Evolutionary conservation across 2,113 vertebrate species (phyloP).

Genomic region (Neoarius graeffei): DNA sequence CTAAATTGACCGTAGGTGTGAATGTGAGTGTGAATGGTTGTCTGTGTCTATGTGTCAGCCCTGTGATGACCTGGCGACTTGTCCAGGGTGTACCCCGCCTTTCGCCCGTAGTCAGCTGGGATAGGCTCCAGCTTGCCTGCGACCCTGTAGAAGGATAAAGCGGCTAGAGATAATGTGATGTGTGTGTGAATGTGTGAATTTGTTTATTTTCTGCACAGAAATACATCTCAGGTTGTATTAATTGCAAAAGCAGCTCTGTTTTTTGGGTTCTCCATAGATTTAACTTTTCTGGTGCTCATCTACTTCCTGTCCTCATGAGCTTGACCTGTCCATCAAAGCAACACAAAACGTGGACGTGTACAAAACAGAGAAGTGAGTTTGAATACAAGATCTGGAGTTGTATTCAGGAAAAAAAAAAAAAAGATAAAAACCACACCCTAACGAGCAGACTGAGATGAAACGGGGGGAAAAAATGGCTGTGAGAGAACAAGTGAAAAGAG

Average conservation of each 20-base stretch:
- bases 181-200: too few species aligned
- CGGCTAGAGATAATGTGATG: too few species aligned
- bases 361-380: not conserved
- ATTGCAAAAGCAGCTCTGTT: not conserved
- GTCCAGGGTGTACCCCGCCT: too few species aligned
- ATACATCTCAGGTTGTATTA: not conserved
- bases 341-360: slow-evolving; percentile 40
- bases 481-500: too few species aligned
- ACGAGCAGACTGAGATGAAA: not conserved
- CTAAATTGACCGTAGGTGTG: too few species aligned
- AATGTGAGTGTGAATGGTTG: too few species aligned
- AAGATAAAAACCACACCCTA: not conserved
- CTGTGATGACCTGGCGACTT: too few species aligned
- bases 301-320: slow-evolving; percentile 18
- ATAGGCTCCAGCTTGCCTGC: too few species aligned
- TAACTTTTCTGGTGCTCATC: not conserved
- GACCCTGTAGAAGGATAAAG: too few species aligned
- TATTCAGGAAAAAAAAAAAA: not conserved
- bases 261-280: not conserved
- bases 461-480: not conserved
- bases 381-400: not conserved
- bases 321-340: slow-evolving; percentile 28
- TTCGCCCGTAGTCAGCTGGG: too few species aligned
- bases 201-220: not conserved
- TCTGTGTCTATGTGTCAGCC: too few species aligned